Evolutionary conservation across 2,113 vertebrate species (phyloP), one percentile per base, ranked within the genome.

Genomic region (Cololabis saira): DNA sequence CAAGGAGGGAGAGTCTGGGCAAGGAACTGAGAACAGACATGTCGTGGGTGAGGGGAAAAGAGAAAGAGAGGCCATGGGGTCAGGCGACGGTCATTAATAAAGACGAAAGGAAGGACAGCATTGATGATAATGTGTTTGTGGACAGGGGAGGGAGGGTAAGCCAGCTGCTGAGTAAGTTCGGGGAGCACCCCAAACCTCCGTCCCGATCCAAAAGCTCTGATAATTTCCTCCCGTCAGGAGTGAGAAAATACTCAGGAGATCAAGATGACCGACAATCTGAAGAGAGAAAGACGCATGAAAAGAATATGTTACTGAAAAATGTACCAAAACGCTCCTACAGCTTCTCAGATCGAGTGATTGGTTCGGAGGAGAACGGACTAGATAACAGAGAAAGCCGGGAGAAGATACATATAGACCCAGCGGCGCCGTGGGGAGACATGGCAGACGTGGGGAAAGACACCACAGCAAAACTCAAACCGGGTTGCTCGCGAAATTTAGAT

Each of bases 191-290:
- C 1, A 91, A 89, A 51, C 67, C 68, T 14, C 89, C 90, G 1
- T 89, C 83, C 40, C 87, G 92, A 17, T 95, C 93, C 17, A 93
- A 92, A 83, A 95, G 94, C 78, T 93, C 90, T 0, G 94, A 94
- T 22, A 90, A 90, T 62, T 88, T 94, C 61, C 65, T 81, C 17
- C 57, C 18, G 0, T 81, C 81, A 0, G 71, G 53, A 18, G 81
- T 67, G 45, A 85, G 72, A 54, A 80, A 75, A 78, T 71, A 80
- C 22, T 81, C 65, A 13, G 68, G 33, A 37, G 79, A 88, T 37
- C 57, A 78, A 16, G 58, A 77, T 16, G 77, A 84, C 1, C 76
- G 73, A n/a, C 64, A 59, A 2, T 67, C 56, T 6, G 65, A 71
- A 18, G 47, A 54, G 30, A 30, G 47, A n/a, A 48, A 21, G 16